phyloP scores from a whole-genome alignment of 1,140 invertebrate genomes.

The Brachionus rotundiformis region DNA sequence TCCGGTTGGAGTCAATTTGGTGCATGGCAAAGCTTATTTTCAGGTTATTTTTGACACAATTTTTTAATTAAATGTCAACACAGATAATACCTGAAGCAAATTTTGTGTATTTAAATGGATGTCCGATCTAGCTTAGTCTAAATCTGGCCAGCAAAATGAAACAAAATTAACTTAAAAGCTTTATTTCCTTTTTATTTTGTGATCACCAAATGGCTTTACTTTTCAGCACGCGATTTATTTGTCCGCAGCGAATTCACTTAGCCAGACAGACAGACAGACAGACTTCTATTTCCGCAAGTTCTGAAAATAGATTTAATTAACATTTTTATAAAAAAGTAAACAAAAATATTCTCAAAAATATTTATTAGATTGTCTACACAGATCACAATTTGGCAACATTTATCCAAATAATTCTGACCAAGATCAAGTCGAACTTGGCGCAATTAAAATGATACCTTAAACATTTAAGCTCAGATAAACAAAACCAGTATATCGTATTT shows the following conservation, averaged over 20 bases:
- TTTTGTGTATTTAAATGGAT: neutral
- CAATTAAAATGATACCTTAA: neutral
- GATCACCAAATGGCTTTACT: neutral
- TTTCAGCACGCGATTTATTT: neutral
- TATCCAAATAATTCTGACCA: neutral
- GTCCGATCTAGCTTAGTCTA: neutral
- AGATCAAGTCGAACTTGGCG: neutral
- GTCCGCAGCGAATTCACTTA: too few species aligned
- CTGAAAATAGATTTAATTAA: neutral
- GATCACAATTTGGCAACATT: too few species aligned
- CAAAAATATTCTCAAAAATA: neutral
- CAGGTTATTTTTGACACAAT: too few species aligned
- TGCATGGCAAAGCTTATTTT: too few species aligned
- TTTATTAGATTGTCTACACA: neutral
- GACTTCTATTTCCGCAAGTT: neutral
- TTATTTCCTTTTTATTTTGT: neutral
- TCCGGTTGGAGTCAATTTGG: too few species aligned
- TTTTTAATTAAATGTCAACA: neutral
- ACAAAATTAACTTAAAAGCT: neutral
- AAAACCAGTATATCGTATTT: neutral
- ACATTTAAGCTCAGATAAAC: neutral
- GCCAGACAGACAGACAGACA: neutral
- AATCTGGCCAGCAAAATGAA: too few species aligned
- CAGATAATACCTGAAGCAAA: neutral
- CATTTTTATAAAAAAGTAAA: neutral